These are phyloP conservation scores for Drosophila yooni DNA, from an alignment of 2,888 invertebrate species.

Conservation along the genomic window DNA sequence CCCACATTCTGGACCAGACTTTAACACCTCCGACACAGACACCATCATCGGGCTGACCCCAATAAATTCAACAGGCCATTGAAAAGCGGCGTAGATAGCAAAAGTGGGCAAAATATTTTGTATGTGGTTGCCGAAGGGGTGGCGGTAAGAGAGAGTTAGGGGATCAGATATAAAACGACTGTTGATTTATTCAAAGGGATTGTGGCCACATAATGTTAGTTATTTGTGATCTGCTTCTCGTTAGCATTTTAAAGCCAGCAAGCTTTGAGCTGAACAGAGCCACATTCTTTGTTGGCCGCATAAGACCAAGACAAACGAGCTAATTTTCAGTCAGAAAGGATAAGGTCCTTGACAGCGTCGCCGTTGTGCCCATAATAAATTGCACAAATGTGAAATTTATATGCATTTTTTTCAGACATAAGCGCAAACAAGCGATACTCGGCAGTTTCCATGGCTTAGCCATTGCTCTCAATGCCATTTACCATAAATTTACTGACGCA, in stretches of 20 bases:
- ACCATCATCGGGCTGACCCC: constrained; percentile 51
- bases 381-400: constrained; percentile 68
- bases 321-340: constrained; percentile 58
- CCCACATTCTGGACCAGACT: constrained; percentile 17
- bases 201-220: constrained; percentile 54
- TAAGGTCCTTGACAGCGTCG: constrained; percentile 38
- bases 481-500: constrained; percentile 72
- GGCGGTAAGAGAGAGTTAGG: neutral
- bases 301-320: constrained; percentile 75
- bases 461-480: constrained; percentile 32
- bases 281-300: constrained; percentile 38
- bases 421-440: constrained; percentile 44
- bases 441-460: constrained; percentile 17
- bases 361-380: constrained; percentile 65
- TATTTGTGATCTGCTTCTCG: constrained; percentile 50
- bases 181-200: constrained; percentile 74
- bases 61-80: constrained; percentile 62
- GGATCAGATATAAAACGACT: constrained; percentile 49
- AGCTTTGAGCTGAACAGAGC: constrained; percentile 19
- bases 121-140: constrained; percentile 15
- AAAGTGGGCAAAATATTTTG: constrained; percentile 12
- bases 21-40: constrained; percentile 39
- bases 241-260: constrained; percentile 57
- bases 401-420: constrained; percentile 75
- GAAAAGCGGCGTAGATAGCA: constrained; percentile 27